Evolutionary conservation across 2,797 vertebrate genomes (phyloP), one percentile per base, ranked within the genome.

Genomic region (Myotis myotis): DNA sequence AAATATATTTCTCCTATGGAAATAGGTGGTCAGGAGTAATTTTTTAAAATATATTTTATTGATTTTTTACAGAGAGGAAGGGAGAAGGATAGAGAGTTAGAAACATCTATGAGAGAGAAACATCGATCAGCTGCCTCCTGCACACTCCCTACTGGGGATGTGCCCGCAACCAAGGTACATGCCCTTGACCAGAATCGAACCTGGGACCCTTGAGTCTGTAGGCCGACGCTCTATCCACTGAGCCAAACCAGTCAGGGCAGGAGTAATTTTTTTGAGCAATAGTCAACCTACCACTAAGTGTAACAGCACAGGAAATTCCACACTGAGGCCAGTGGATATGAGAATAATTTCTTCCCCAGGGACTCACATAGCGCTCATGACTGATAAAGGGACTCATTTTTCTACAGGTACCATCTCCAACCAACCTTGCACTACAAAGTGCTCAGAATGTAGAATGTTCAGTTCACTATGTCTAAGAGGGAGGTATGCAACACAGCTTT

Each of bases 401-500:
- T 88, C 92, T 87, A 66, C 80, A 76, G 20, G 12, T 72, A 64
- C 10, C 41, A 36, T 87, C 81, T 92, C 90, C 25, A 6, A 53
- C 57, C 0, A 38, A 55, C n/a, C 23, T 12, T 57, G 44, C 8
- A 44, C 0, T 3, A 60, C 22, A 91, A 93, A 0, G 0, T 93
- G 68, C 0, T 5, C 62, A 20, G 41, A 0, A 17, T 30, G 96
- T 7, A 20, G 85, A 84, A 79, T 8, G 10, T 84, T 94, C 2
- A 1, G 8, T 84, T 95, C 79, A 81, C 80, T 74, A 36, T 87
- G 20, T 81, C 44, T 0, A 38, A 74, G 85, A 86, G 74, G 80
- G 41, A 92, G 41, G 81, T 89, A 95, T 80, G 41, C 6, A 15
- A 60, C 86, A 92, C 19, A 82, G 64, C 83, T 86, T 96, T 82